Evolutionary conservation across 1,140 invertebrate genomes (phyloP), one percentile per base, ranked within the genome.

Genomic region (Brachionus koreanus): DNA sequence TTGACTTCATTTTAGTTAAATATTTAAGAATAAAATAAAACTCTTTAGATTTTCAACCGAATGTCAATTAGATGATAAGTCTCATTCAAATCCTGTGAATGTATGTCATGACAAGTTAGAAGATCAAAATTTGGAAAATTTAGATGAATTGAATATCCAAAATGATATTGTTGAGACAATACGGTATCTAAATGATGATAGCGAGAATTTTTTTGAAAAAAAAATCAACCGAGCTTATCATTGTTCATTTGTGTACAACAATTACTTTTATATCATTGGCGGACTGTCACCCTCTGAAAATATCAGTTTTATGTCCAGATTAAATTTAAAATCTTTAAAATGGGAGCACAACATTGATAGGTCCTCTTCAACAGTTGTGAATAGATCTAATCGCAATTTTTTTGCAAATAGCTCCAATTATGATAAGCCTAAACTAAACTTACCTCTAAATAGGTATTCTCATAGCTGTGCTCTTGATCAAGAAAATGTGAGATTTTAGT

Each of bases 221-320:
- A 69, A 39, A 37, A 12, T 69, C 16, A 69, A 69, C 16, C 76
- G 76, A 79, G 76, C 76, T 61, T 57, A 23, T 61, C 76, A 79
- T 43, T 79, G 76, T 43, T 57, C 76, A n/a, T 65, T 79, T 43
- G 3, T 23, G 12, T 65, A 16, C 33, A 37, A 79, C 35, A 61
- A 35, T 65, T 61, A 65, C 19, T 23, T 79, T 29, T 79, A 79
- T 42, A 25, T 61, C 19, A 33, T 79, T 16, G 76, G 76, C 5
- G 76, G 76, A 42, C 35, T 29, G 5, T 79, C 76, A 61, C 57
- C 29, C 19, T 65, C 49, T 2, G 13, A 79, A 13, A 57, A 65
- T 61, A 25, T 79, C 12, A 61, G 76, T 39, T 79, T 65, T 57
- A 13, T 65, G 3, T 79, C 61, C 29, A 25, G 76, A 23, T 37